Evolutionary conservation across 92 coral and sea anemone genomes (phyloP).

Genomic region (Chrysogorgia sp.): DNA sequence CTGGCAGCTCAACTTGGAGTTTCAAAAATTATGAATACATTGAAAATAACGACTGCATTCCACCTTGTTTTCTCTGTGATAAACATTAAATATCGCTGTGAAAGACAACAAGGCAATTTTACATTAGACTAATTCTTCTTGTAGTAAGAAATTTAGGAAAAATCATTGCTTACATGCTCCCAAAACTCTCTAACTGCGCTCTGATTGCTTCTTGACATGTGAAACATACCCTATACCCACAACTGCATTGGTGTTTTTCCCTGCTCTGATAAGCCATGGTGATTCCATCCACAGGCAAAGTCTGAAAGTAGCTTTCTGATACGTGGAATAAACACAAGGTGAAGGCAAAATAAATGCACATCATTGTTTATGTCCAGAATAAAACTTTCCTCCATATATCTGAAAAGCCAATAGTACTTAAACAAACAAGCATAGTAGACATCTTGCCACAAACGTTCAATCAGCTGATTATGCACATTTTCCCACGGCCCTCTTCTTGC

Average conservation of each 20-base stretch:
- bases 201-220: conserved; percentile 54
- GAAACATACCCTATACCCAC: conserved; percentile 58
- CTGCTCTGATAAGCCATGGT: conserved; percentile 51
- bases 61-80: too few relatives aligned
- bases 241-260: conserved; percentile 57
- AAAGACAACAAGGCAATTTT: too few relatives aligned
- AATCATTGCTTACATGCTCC: conserved; percentile 34
- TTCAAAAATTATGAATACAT: too few relatives aligned
- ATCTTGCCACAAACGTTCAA: conserved; percentile 57
- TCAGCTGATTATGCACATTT: conserved; percentile 55
- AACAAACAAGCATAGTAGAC: conserved; percentile 52
- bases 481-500: conserved; percentile 55
- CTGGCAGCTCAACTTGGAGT: too few relatives aligned
- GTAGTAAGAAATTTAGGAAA: too few relatives aligned
- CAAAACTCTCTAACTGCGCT: conserved; percentile 63
- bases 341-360: conserved; percentile 55
- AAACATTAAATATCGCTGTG: too few relatives aligned
- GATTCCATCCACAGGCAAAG: conserved; percentile 59
- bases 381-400: conserved; percentile 36
- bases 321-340: conserved; percentile 53
- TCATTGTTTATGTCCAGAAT: conserved; percentile 43
- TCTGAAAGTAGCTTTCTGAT: conserved; percentile 48
- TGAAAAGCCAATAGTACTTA: conserved; percentile 55
- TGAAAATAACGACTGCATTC: too few relatives aligned
- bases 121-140: too few relatives aligned